Evolutionary conservation across 2,888 invertebrate species (phyloP).

Genomic region (Adelognathus sp.): DNA sequence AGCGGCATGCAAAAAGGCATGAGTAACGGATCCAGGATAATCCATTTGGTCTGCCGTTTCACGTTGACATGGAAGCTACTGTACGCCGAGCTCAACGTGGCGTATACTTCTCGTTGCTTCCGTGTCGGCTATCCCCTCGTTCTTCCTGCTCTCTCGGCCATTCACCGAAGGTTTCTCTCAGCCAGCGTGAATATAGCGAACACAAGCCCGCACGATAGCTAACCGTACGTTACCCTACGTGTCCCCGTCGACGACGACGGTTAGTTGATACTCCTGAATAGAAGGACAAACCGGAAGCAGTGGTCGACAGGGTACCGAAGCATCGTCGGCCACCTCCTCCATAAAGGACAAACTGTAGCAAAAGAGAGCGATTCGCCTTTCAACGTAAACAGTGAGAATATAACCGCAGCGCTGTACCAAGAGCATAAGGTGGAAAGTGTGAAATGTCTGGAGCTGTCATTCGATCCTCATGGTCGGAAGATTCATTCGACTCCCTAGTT

Average conservation of each 20-base stretch:
- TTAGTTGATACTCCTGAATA: slow-evolving; percentile 76
- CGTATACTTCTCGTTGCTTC: not conserved
- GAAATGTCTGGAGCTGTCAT: not conserved
- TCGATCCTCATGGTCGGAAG: not conserved
- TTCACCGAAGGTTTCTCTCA: not conserved
- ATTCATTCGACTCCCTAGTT: no score
- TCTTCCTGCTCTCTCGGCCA: slow-evolving; percentile 30
- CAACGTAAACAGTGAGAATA: not conserved
- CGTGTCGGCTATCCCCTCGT: not conserved
- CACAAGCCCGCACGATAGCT: slow-evolving; percentile 17
- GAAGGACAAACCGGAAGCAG: slow-evolving; percentile 69
- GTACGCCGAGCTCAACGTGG: slow-evolving; percentile 12
- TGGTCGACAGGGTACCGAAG: slow-evolving; percentile 13
- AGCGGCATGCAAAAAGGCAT: not conserved
- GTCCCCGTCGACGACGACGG: slow-evolving; percentile 28
- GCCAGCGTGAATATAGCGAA: not conserved
- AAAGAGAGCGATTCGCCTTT: slow-evolving; percentile 14
- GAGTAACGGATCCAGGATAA: slow-evolving; percentile 43
- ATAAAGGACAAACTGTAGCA: slow-evolving; percentile 65
- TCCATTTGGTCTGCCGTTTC: slow-evolving; percentile 31
- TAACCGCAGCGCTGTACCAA: slow-evolving; percentile 32
- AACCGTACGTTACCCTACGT: slow-evolving; percentile 8
- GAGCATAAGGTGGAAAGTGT: not conserved
- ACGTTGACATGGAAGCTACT: slow-evolving; percentile 15
- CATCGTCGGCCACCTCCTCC: slow-evolving; percentile 63